Conservation (phyloP, 1,140 invertebrate genomes). For the Laodelphax striatellus region DNA sequence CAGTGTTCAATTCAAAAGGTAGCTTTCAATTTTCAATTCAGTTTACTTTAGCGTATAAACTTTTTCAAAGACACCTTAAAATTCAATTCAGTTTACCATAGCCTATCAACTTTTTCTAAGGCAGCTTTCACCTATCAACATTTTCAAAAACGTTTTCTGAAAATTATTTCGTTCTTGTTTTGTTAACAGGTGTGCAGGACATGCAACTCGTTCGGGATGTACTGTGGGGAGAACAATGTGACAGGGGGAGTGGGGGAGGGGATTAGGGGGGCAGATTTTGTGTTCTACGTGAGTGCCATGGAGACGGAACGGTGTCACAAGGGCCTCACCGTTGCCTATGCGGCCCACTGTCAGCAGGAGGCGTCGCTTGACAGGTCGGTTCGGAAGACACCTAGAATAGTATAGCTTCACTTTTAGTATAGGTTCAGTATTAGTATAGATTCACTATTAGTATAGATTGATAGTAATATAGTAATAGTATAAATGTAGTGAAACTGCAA, state of each 20-base stretch:
- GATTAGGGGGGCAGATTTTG: conserved; percentile 82
- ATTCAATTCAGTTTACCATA: too few relatives aligned
- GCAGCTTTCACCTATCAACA: not conserved
- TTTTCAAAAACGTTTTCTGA: not conserved
- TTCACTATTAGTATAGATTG: too few relatives aligned
- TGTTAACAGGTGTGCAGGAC: conserved; percentile 62
- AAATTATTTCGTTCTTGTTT: conserved; percentile 3
- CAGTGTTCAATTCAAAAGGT: too few relatives aligned
- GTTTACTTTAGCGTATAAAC: too few relatives aligned
- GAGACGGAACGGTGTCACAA: conserved; percentile 84
- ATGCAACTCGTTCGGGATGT: conserved; percentile 72
- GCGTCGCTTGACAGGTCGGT: conserved; percentile 71
- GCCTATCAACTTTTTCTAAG: too few relatives aligned
- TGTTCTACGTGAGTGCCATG: conserved; percentile 93
- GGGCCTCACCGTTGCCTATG: conserved; percentile 89
- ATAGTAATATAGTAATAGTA: too few relatives aligned
- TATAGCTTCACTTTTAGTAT: not conserved
- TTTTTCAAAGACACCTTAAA: too few relatives aligned
- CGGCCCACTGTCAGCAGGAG: conserved; percentile 97
- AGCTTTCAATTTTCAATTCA: too few relatives aligned
- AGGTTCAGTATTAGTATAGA: too few relatives aligned
- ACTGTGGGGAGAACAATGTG: conserved; percentile 47
- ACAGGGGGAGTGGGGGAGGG: conserved; percentile 37
- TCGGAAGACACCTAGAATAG: not conserved
- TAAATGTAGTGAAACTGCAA: too few relatives aligned